Base-by-base conservation (phyloP, 2,797 vertebrate species). In the Netta rufina region DNA sequence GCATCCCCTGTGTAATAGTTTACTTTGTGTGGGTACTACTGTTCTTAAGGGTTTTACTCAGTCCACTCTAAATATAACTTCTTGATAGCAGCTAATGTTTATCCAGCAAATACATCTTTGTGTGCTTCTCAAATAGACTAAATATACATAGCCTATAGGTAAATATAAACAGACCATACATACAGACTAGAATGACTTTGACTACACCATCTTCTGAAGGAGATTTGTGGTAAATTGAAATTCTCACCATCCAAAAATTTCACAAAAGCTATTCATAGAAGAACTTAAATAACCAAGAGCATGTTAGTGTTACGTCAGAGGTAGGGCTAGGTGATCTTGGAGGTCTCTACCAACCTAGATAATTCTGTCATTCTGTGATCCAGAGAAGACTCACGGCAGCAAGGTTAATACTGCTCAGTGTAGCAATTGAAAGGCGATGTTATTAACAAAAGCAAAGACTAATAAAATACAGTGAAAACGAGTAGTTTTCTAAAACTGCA, bases 101-200 rank as follows among this genome's bases (percentile, higher is more conserved):
- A 56, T 82, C 91, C 58, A 87, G 70, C 62, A 95, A 94, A 95
- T 80, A 92, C 19, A 38, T 72, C 33, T 8, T 0, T 66, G 38
- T 89, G 66, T 76, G 56, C 57, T 65, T 89, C 95, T 86, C 66
- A 89, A 77, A 51, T 36, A 60, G 38, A 89, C 56, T 84, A 78
- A 89, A 92, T 95, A 85, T 41, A 51, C 67, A 38, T 33, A 93
- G 79, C 38, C 51, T 75, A 20, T 20, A 14, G 49, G 75, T 91
- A 93, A 95, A 93, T 92, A 89, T 71, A 89, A 94, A 92, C 22
- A 85, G 36, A 21, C 2, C 53, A 89, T 49, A 45, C 36, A 65
- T 75, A 80, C 83, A 87, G 69, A 85, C 33, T 1, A 13, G 41
- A 80, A 92, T 39, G 73, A 54, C 75, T 86, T 94, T 90, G 70